Evolutionary conservation across 2,797 vertebrate species (phyloP).

Genomic region (Eleutherodactylus coqui): DNA sequence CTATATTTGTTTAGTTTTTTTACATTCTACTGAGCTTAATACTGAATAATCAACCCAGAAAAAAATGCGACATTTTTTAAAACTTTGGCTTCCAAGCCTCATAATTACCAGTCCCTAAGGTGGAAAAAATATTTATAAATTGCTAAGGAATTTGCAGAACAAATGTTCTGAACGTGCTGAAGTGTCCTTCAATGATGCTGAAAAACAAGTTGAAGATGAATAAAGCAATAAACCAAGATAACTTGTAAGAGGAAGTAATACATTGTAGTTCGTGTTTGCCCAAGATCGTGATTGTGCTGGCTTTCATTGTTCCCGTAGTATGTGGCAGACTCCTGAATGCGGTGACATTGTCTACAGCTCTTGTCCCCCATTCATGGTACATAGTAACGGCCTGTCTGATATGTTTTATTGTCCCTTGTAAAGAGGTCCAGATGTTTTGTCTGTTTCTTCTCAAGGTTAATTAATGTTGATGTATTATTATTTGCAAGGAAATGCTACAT

Average conservation of each 20-base stretch:
- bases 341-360: neutral
- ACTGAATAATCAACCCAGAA: conserved; percentile 57
- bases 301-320: neutral
- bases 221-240: conserved; percentile 2
- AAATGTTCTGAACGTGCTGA: conserved; percentile 57
- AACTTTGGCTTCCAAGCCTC: conserved; percentile 60
- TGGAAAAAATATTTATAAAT: conserved; percentile 67
- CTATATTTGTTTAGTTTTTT: neutral
- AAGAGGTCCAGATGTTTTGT: conserved; percentile 39
- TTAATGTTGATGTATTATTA: conserved; percentile 19
- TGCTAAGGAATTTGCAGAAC: conserved; percentile 70
- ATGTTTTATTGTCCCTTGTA: conserved; percentile 35
- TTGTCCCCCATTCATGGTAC: conserved; percentile 14
- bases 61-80: conserved; percentile 65
- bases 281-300: neutral
- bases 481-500: neutral
- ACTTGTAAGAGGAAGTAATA: neutral
- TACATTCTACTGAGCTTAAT: neutral
- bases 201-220: conserved; percentile 25
- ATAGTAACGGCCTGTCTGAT: conserved; percentile 11
- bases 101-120: conserved; percentile 43
- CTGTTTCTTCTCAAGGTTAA: neutral
- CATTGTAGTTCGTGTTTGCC: neutral
- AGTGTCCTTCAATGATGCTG: conserved; percentile 59
- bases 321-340: neutral